Conservation (phyloP, 2,113 vertebrate species). For the human region GRCh38 chr1:143955501-143956000, state of each 20-base stretch:
- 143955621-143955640: conserved; percentile 1
- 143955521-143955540: conserved; percentile 6
- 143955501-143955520: conserved; percentile 19
- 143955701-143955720: neutral
- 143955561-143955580: neutral
- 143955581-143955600: conserved; percentile 10
- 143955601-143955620: conserved; percentile 1
- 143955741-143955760: conserved; percentile 55
- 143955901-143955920: too few relatives aligned
- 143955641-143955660: conserved; percentile 41
- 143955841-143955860: too few relatives aligned
- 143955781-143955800: conserved; percentile 28
- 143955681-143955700: neutral
- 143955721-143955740: conserved; percentile 25
- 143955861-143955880: too few relatives aligned
- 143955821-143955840: too few relatives aligned
- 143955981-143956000: too few relatives aligned
- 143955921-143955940: too few relatives aligned
- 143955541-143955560: neutral
- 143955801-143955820: too few relatives aligned
- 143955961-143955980: too few relatives aligned
- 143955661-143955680: conserved; percentile 38
- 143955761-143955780: neutral
- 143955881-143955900: too few relatives aligned
- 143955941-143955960: too few relatives aligned